Conservation (phyloP, 2,888 invertebrate species). For the Argyresthia goedartella region DNA sequence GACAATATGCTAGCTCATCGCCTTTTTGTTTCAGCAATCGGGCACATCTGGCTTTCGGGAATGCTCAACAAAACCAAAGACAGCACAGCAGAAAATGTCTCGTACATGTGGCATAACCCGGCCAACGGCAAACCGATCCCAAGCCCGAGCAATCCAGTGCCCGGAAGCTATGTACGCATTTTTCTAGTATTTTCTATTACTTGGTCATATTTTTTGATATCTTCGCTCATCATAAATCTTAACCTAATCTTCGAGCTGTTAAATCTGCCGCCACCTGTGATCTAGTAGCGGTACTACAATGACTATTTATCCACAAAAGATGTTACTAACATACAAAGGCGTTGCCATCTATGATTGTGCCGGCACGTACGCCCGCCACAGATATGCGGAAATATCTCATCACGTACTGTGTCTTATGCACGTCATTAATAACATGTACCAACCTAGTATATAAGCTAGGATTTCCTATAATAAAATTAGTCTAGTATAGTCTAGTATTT, state of each 20-base stretch:
- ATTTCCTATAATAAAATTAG: too few species aligned
- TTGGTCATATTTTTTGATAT: too few species aligned
- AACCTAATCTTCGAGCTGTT: not conserved
- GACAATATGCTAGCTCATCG: too few species aligned
- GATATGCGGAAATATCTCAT: too few species aligned
- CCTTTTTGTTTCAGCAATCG: conserved; percentile 40
- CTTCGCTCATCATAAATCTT: too few species aligned
- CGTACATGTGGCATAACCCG: conserved; percentile 46
- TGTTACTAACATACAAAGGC: not conserved
- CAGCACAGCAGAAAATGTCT: conserved; percentile 21
- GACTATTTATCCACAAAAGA: not conserved
- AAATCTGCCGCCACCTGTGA: not conserved
- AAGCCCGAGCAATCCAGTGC: conserved; percentile 20
- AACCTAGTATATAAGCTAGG: too few species aligned
- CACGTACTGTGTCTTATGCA: too few species aligned
- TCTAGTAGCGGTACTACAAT: not conserved
- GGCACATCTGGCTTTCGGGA: conserved; percentile 56
- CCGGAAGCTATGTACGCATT: not conserved
- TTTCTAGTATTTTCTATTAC: not conserved
- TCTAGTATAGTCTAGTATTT: too few species aligned
- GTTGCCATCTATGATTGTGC: not conserved
- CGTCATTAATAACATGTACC: too few species aligned
- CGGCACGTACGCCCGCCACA: too few species aligned
- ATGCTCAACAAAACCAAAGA: conserved; percentile 49
- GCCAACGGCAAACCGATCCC: conserved; percentile 32